Evolutionary conservation across 2,113 vertebrate genomes (phyloP).

Genomic region (Hydropotes inermis): DNA sequence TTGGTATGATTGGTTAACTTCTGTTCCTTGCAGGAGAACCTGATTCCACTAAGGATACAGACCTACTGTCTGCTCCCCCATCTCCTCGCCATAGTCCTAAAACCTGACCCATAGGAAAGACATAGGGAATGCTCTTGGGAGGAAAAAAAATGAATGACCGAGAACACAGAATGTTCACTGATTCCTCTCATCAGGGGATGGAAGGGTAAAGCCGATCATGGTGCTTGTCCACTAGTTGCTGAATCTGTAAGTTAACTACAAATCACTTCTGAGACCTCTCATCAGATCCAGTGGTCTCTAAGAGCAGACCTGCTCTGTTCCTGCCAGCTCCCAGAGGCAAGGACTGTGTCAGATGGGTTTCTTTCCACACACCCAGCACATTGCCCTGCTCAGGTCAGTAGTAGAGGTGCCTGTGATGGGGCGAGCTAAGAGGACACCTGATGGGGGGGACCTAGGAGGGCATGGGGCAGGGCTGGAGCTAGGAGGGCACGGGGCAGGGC

Average conservation of each 20-base stretch:
- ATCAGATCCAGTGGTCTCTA: not conserved
- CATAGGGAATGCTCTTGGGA: rapidly evolving
- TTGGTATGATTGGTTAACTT: not conserved
- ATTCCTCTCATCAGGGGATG: not conserved
- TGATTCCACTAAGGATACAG: not conserved
- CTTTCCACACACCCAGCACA: too few relatives aligned
- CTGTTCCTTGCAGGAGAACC: too few relatives aligned
- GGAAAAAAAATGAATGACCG: not conserved
- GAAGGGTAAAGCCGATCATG: rapidly evolving
- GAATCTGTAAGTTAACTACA: not conserved
- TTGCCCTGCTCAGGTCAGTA: rapidly evolving
- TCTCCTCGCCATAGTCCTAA: not conserved
- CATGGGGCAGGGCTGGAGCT: not conserved
- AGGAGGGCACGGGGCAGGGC: not conserved
- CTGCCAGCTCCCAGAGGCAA: too few relatives aligned
- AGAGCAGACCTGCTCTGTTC: not conserved
- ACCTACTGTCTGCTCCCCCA: rapidly evolving
- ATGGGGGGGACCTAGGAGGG: not conserved
- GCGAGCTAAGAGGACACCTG: not conserved
- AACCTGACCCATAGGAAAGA: not conserved
- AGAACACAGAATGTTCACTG: not conserved
- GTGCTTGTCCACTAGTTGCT: too few relatives aligned
- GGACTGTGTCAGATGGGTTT: not conserved
- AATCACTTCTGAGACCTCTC: not conserved
- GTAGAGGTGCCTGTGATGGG: too few relatives aligned